Evolutionary conservation across 2,888 invertebrate species (phyloP).

Genomic region (Chrysopilus asiliformis): DNA sequence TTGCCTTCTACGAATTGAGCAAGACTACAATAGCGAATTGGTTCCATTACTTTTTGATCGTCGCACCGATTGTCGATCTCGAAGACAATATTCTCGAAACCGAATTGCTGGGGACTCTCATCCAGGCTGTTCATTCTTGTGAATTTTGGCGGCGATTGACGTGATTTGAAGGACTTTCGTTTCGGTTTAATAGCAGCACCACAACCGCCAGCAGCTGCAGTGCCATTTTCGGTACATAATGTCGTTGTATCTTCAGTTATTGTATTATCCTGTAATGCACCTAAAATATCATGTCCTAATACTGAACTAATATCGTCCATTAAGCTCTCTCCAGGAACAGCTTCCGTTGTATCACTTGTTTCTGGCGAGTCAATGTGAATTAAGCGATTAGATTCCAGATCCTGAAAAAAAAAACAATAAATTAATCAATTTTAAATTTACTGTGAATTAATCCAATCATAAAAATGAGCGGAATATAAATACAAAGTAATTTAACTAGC

Average conservation of each 20-base stretch:
- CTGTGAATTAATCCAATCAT: too few species aligned
- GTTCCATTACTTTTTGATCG: constrained; percentile 38
- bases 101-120: constrained; percentile 41
- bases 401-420: constrained; percentile 28
- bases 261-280: constrained; percentile 53
- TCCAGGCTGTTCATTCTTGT: constrained; percentile 21
- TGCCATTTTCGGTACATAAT: constrained; percentile 39
- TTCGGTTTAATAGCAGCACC: too few species aligned
- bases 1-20: constrained; percentile 73
- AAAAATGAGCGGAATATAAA: too few species aligned
- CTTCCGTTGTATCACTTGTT: constrained; percentile 60
- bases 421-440: not conserved
- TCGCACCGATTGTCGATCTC: constrained; percentile 39
- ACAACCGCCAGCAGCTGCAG: constrained; percentile 14
- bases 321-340: constrained; percentile 62
- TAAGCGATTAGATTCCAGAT: constrained; percentile 38
- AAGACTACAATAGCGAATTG: constrained; percentile 60
- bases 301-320: constrained; percentile 68
- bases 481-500: too few species aligned
- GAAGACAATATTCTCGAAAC: constrained; percentile 60
- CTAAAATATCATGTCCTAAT: constrained; percentile 51
- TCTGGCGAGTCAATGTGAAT: constrained; percentile 76
- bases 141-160: not conserved
- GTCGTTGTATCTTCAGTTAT: constrained; percentile 60
- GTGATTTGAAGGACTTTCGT: constrained; percentile 32